These are phyloP conservation scores for Drosophila tanythrix DNA, from an alignment of 2,888 invertebrate species.

Conservation along the genomic window DNA sequence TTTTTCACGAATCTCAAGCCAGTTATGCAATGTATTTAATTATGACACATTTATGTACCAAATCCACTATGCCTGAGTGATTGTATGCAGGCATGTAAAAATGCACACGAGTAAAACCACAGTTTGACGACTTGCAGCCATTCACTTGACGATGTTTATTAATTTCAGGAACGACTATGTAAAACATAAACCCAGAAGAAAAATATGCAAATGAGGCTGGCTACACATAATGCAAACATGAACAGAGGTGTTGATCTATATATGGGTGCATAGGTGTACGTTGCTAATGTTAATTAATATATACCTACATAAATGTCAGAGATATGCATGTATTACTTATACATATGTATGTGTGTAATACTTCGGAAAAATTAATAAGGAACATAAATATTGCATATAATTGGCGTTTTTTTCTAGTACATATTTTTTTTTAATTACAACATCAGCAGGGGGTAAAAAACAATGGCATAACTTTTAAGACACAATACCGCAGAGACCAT, in stretches of 20 bases:
- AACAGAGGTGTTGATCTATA: not conserved
- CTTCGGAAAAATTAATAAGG: constrained; percentile 17
- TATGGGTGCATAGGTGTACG: not conserved
- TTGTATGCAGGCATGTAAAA: constrained; percentile 18
- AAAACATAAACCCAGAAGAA: constrained; percentile 61
- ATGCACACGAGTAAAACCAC: constrained; percentile 35
- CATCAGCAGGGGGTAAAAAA: constrained; percentile 23
- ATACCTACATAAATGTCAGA: constrained; percentile 13
- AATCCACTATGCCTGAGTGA: constrained; percentile 15
- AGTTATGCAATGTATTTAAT: constrained; percentile 59
- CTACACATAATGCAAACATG: not conserved
- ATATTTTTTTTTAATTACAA: constrained; percentile 20
- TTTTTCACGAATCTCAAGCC: constrained; percentile 55
- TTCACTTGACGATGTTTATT: constrained; percentile 62
- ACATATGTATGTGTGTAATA: not conserved
- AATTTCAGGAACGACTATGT: constrained; percentile 35
- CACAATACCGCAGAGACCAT: constrained; percentile 21
- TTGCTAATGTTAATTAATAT: not conserved
- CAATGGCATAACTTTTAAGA: constrained; percentile 55
- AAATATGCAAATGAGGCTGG: constrained; percentile 52
- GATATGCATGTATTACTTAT: not conserved
- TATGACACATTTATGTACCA: constrained; percentile 26
- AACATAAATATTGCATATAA: constrained; percentile 27
- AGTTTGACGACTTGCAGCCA: constrained; percentile 60
- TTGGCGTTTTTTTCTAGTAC: constrained; percentile 5